Conservation (phyloP, 2,888 invertebrate genomes). For the Pristionchus arcanus region DNA sequence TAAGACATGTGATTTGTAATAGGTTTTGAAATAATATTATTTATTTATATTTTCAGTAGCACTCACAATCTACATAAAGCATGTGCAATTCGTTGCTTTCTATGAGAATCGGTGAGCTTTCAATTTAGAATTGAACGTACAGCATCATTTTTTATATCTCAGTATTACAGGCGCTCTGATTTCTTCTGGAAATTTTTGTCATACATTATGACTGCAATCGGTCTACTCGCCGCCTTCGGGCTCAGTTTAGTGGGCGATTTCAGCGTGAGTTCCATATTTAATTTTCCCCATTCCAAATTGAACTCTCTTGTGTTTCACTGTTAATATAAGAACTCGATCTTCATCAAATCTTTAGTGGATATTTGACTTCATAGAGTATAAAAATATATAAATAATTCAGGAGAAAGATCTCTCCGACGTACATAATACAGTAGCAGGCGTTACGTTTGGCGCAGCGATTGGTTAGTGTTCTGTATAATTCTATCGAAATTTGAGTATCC, state of each 20-base stretch:
- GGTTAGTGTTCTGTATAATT: neutral
- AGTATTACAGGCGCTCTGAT: neutral
- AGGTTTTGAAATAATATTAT: neutral
- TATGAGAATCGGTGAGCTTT: slow-evolving; percentile 7
- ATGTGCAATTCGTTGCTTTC: slow-evolving; percentile 19
- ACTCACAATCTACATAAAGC: neutral
- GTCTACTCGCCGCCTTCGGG: neutral
- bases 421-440: neutral
- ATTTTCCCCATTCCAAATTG: neutral
- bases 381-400: neutral
- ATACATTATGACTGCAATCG: neutral
- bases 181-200: neutral
- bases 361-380: neutral
- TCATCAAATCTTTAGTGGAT: too few species aligned
- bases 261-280: neutral
- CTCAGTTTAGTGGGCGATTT: slow-evolving; percentile 30
- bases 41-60: neutral
- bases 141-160: neutral
- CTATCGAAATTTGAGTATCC: too few species aligned
- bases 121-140: neutral
- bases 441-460: neutral
- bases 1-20: neutral
- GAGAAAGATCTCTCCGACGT: neutral
- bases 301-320: neutral
- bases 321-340: neutral